A percentile compares a stretch with the other conserved stretches of the same genome.
These are phyloP conservation scores for Brachycybe producta DNA, from an alignment of 2,888 invertebrate genomes.

Conservation along the genomic window DNA sequence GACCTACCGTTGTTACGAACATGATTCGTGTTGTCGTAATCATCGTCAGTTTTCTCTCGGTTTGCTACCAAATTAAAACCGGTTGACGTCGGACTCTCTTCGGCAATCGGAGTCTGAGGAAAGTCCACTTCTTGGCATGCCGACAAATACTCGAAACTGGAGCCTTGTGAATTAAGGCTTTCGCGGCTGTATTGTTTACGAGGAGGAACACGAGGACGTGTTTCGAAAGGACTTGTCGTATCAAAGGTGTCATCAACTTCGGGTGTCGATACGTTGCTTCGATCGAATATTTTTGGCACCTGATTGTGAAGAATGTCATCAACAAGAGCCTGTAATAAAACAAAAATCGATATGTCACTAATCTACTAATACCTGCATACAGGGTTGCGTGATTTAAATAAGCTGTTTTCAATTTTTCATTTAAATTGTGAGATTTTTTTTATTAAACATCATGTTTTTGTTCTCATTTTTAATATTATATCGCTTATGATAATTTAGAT, in stretches of 20 bases:
- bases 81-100: no score
- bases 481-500: no score
- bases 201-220: not conserved
- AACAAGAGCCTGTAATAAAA: conserved; percentile 8
- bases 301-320: conserved; percentile 15
- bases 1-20: no score
- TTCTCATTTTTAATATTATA: no score
- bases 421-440: no score
- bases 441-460: no score
- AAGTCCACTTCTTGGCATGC: conserved; percentile 8
- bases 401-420: no score
- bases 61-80: no score
- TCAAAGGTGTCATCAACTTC: not conserved
- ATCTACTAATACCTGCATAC: not conserved
- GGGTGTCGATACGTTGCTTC: not conserved
- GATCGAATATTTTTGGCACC: conserved; percentile 11
- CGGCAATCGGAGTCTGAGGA: not conserved
- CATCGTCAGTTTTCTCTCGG: no score
- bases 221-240: not conserved
- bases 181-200: conserved; percentile 10
- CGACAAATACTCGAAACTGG: conserved; percentile 15
- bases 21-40: no score
- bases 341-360: no score
- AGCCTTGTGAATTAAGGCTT: conserved; percentile 9
- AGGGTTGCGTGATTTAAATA: no score